Base-by-base conservation (phyloP, 1,140 invertebrate genomes). In the Caenorhabditis remanei region DNA sequence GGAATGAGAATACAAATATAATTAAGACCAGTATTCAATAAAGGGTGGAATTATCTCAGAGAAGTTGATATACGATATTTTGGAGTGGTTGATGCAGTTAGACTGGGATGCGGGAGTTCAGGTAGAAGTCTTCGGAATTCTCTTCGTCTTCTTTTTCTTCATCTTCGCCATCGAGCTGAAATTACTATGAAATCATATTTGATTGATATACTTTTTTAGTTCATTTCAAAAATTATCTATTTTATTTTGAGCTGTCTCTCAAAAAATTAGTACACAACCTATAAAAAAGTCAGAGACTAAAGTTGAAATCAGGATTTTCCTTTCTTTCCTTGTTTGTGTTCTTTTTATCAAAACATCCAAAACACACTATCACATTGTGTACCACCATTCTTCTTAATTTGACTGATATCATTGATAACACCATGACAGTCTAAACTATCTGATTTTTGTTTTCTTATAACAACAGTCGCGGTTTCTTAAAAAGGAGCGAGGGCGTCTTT, bases 91-190 rank as follows among this genome's bases (percentile, higher is more conserved):
- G 19, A 41, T 8, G 71, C 50, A 79, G 11, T 53, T 79, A 79
- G 9, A 79, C 71, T 5, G 71, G 71, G 9, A 79, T 79, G n/a
- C 71, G 46, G 41, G 46, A 14, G 40, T 79, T 50, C 1, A 4
- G 14, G 13, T 79, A 79, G 46, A 79, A 79, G 24, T 79, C 71
- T 79, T 79, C 71, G 5, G 71, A 7, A 24, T 53, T 43, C 9
- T 79, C 71, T 53, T 79, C 71, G 9, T 79, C 43, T 9, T 48
- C 41, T 9, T 43, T 79, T 41, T 43, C 40, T 24, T 21, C 9
- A 19, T 46, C n/a, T 50, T 79, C 71, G 1, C n/a, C 41, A n/a
- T 79, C 71, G n/a, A 79, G 71, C 71, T 79, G 46, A 79, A 79
- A 79, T 46, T 46, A 24, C 0, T 16, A 58, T n/a, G n/a, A n/a